Evolutionary conservation across 2,888 invertebrate species (phyloP), one percentile per base, ranked within the genome.

Genomic region (Cosmia trapezina): DNA sequence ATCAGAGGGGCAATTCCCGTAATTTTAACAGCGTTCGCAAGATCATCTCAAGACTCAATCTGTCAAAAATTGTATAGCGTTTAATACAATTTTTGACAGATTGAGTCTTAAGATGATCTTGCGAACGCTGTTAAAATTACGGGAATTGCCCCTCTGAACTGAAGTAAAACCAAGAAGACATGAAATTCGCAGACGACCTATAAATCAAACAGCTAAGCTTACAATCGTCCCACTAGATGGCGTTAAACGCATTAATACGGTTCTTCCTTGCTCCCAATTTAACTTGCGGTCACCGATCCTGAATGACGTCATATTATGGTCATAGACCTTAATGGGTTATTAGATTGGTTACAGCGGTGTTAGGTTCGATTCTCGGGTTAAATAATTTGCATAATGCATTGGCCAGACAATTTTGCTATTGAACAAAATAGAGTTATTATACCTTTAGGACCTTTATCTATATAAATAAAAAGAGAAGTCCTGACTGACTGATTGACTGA

Each of bases 191-290:
- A 77, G 72, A 75, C 71, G 62, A 70, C 19, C 19, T n/a, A 66
- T 79, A 81, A 79, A 77, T 80, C 64, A 74, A 70, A 47, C 11
- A 5, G 54, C 47, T 45, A 57, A 57, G 64, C 72, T 70, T 61
- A 69, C 33, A 51, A 59, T 64, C 65, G 41, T 67, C 75, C 59
- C 76, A 80, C 78, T 73, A 76, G 80, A 83, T 85, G 72, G 83
- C 64, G 60, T 73, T 72, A 76, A 80, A 66, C 56, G 56, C 33
- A 68, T 47, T 78, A 78, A 72, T 60, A 28, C 43, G 62, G 54
- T 28, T 60, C 84, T 79, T 78, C 83, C 83, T 81, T 69, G 61
- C 68, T 83, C 71, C 76, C 53, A 84, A 81, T 81, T 81, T 81
- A 81, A 51, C 53, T 8, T 19, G 60, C 67, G 84, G 78, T 83